phyloP scores from a whole-genome alignment of 2,888 invertebrate genomes.

The Candidula unifasciata region DNA sequence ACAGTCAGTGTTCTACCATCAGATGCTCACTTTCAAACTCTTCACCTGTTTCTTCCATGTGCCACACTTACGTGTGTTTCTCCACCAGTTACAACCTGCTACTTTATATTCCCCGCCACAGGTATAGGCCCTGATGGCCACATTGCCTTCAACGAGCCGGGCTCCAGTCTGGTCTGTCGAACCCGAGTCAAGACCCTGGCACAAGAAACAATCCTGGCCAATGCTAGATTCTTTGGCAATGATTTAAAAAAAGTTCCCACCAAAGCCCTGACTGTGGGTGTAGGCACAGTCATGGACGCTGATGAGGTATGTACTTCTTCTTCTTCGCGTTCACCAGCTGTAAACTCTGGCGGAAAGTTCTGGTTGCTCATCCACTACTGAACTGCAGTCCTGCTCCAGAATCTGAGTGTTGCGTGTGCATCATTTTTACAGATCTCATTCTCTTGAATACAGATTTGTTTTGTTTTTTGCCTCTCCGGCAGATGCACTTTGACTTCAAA shows the following conservation, averaged over 20 bases:
- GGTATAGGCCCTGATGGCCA: constrained; percentile 99
- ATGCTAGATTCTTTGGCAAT: constrained; percentile 97
- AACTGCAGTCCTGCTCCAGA: too few species aligned
- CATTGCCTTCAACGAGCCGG: constrained; percentile 99
- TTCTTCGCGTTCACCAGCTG: too few species aligned
- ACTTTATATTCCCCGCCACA: constrained; percentile 70
- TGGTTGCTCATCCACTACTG: too few species aligned
- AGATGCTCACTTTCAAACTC: too few species aligned
- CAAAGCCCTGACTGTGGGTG: constrained; percentile 98
- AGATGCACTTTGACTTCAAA: not conserved
- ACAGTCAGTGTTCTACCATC: too few species aligned
- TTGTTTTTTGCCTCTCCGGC: not conserved
- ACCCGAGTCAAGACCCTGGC: constrained; percentile 98
- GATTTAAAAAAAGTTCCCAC: constrained; percentile 94
- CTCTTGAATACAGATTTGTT: too few species aligned
- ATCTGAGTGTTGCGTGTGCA: too few species aligned
- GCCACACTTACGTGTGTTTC: too few species aligned
- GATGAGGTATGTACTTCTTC: constrained; percentile 87
- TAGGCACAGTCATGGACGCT: constrained; percentile 99
- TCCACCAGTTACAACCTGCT: too few species aligned
- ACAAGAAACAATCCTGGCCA: constrained; percentile 96
- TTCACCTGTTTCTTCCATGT: too few species aligned
- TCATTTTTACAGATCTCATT: too few species aligned
- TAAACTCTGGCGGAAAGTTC: too few species aligned
- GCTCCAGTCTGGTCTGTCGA: constrained; percentile 95